A percentile compares a stretch with the other conserved stretches of the same genome.
Evolutionary conservation across 2,797 vertebrate genomes (phyloP).

Genomic region (Morelia viridis): DNA sequence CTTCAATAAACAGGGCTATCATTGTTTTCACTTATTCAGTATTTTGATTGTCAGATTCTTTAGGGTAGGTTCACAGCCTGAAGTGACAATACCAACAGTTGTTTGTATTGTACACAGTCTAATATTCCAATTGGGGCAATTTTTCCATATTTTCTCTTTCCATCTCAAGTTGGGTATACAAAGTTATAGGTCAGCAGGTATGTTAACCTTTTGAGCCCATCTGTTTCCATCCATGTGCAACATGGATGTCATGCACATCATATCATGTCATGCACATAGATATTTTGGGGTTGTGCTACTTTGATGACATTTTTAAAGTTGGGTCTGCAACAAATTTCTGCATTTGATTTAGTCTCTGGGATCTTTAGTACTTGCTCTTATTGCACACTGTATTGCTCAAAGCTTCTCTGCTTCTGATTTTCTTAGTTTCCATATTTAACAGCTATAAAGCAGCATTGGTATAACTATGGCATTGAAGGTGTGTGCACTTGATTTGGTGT

Average conservation of each 20-base stretch:
- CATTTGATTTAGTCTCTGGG: background rate
- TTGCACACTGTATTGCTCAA: background rate
- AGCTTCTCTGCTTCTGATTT: background rate
- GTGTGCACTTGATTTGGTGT: background rate
- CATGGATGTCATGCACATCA: background rate
- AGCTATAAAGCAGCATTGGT: background rate
- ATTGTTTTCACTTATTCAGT: background rate
- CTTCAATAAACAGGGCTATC: background rate
- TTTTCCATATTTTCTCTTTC: background rate
- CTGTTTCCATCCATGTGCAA: background rate
- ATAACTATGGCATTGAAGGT: background rate
- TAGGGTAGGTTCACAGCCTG: background rate
- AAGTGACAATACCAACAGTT: background rate
- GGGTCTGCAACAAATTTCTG: background rate
- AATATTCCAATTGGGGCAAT: background rate
- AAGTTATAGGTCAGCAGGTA: background rate
- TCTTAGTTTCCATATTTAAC: background rate
- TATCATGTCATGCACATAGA: background rate
- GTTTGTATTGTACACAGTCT: background rate
- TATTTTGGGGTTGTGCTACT: background rate
- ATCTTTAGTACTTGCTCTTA: background rate
- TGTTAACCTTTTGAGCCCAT: background rate
- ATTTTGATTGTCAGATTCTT: background rate
- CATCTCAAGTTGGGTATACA: background rate
- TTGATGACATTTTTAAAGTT: background rate